Percentiles rank a stretch among this genome's conserved stretches.
These are phyloP conservation scores for Antennarius maculatus DNA, from an alignment of 2,797 vertebrate species.

Conservation along the genomic window DNA sequence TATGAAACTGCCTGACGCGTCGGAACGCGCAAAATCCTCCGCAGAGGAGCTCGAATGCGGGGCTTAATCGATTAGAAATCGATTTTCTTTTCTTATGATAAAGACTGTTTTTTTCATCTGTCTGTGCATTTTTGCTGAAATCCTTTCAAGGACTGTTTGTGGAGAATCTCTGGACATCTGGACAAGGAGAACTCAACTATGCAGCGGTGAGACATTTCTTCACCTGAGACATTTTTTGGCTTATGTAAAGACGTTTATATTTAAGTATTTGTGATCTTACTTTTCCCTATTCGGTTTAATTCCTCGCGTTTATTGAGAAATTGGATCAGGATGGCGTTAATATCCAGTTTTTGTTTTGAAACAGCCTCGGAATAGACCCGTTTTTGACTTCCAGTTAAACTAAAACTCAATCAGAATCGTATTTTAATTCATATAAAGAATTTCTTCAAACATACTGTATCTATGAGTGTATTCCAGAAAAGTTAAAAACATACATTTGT, in stretches of 20 bases:
- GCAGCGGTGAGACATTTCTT: slow-evolving; percentile 40
- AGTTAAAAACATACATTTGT: no score
- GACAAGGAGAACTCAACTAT: slow-evolving; percentile 8
- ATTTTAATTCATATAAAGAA: no score
- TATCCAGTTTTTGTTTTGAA: no score
- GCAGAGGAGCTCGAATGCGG: neutral
- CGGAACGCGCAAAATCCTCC: neutral
- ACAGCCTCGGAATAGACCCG: no score
- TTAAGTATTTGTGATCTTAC: neutral
- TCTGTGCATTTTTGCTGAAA: slow-evolving; percentile 23
- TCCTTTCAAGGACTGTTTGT: slow-evolving; percentile 2
- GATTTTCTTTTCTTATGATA: slow-evolving; percentile 8
- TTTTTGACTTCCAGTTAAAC: slow-evolving; percentile 10
- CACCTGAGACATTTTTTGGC: neutral
- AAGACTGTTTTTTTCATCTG: neutral
- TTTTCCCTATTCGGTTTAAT: neutral
- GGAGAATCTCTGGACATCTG: slow-evolving; percentile 29
- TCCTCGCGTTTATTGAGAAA: neutral
- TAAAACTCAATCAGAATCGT: neutral
- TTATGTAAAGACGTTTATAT: no score
- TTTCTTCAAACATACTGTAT: no score
- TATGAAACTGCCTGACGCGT: slow-evolving; percentile 10
- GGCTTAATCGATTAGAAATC: slow-evolving; percentile 17
- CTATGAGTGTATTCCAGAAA: no score
- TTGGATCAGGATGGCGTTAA: no score